phyloP scores from a whole-genome alignment of 1,140 invertebrate genomes.

The Euschistus heros region DNA sequence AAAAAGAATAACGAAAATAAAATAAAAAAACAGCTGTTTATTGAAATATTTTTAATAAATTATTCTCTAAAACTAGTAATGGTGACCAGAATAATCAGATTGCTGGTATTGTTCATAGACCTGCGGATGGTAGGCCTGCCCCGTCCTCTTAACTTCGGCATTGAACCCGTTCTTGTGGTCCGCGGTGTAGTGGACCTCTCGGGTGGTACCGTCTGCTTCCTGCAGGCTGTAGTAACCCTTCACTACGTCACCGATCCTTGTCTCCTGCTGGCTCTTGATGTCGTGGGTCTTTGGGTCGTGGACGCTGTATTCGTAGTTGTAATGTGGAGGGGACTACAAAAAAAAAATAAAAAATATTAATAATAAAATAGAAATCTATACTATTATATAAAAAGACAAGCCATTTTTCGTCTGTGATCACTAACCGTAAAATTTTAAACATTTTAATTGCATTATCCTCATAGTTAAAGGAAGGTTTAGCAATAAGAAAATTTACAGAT shows the following conservation, averaged over 20 bases:
- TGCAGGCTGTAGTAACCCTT: constrained; percentile 17
- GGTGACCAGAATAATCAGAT: no score
- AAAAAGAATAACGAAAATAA: no score
- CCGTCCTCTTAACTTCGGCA: neutral
- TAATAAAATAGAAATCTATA: no score
- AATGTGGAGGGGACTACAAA: constrained; percentile 33
- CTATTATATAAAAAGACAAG: no score
- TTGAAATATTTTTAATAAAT: no score
- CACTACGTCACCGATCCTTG: constrained; percentile 25
- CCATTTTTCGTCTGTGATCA: no score
- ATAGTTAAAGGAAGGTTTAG: no score
- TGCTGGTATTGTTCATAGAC: neutral
- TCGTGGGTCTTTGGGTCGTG: constrained; percentile 42
- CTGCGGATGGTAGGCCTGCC: neutral
- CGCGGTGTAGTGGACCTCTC: constrained; percentile 12
- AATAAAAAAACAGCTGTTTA: no score
- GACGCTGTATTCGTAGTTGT: constrained; percentile 45
- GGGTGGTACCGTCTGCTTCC: constrained; percentile 7
- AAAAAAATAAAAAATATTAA: neutral
- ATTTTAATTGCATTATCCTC: no score
- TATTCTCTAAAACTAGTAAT: no score
- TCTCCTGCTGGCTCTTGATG: constrained; percentile 39
- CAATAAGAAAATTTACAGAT: no score
- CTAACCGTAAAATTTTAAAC: no score
- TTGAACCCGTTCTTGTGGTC: constrained; percentile 8